Evolutionary conservation across 2,113 vertebrate species (phyloP).

Genomic region (Leucoraja erinaceus): DNA sequence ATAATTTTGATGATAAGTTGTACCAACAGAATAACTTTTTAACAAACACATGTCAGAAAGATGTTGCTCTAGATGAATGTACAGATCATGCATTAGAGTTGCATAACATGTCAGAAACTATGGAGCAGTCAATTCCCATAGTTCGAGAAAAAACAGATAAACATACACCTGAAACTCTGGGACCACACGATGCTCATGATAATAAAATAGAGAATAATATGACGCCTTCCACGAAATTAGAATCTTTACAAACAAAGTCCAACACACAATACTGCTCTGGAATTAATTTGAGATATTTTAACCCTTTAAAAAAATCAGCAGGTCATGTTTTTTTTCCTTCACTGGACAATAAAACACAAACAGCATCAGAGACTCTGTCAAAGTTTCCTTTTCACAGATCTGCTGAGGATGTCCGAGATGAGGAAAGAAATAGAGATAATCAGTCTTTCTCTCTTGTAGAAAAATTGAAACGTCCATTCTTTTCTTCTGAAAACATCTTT

Average conservation of each 20-base stretch:
- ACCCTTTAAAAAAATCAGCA: conserved; percentile 76
- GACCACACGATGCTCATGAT: neutral
- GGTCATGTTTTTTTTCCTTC: conserved; percentile 68
- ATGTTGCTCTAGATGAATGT: neutral
- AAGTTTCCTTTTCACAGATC: conserved; percentile 58
- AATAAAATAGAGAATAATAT: neutral
- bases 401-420: conserved; percentile 53
- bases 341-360: conserved; percentile 48
- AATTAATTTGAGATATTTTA: conserved; percentile 60
- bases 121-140: neutral
- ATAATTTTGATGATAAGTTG: neutral
- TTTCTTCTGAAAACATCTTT: conserved; percentile 53
- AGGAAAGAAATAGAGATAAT: conserved; percentile 46
- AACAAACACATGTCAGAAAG: neutral
- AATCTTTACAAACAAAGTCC: conserved; percentile 11
- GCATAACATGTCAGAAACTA: neutral
- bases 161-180: neutral
- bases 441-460: conserved; percentile 53
- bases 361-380: conserved; percentile 45
- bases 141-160: neutral
- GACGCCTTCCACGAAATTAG: neutral
- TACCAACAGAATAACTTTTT: neutral
- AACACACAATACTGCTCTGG: neutral
- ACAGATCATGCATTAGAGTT: neutral
- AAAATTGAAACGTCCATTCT: conserved; percentile 60